A percentile compares a stretch with the other conserved stretches of the same genome.
These are phyloP conservation scores for Vimba vimba DNA, from an alignment of 2,113 vertebrate genomes.

Conservation along the genomic window DNA sequence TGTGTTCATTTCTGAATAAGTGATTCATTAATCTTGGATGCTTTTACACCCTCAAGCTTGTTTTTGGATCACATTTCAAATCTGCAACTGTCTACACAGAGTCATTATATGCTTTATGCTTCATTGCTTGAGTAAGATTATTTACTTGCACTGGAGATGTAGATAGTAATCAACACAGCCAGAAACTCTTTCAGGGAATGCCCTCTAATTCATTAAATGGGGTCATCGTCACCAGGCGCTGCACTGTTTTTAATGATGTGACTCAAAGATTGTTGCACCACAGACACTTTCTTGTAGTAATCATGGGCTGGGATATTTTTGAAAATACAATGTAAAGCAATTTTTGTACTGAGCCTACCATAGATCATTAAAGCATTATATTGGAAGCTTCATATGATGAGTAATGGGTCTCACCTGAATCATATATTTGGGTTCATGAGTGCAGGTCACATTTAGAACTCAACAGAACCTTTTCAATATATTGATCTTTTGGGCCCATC, in stretches of 20 bases:
- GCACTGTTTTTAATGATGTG: conserved; percentile 9
- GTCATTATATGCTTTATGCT: conserved; percentile 46
- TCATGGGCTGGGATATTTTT: not conserved
- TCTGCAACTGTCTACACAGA: conserved; percentile 41
- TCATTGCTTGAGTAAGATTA: conserved; percentile 42
- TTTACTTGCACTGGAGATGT: conserved; percentile 28
- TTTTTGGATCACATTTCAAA: conserved; percentile 27
- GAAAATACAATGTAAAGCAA: not conserved
- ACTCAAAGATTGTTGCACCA: not conserved
- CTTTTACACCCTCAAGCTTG: conserved; percentile 29
- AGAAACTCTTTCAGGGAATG: conserved; percentile 15
- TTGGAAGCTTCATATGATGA: not conserved
- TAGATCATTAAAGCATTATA: not conserved
- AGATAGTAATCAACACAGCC: conserved; percentile 41
- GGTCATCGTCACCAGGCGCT: not conserved
- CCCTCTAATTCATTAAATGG: conserved; percentile 18
- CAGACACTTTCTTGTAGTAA: not conserved
- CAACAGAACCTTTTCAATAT: not conserved
- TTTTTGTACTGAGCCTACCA: not conserved
- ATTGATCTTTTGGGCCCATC: not conserved
- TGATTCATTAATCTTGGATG: not conserved
- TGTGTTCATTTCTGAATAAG: conserved; percentile 11
- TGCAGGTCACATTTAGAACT: not conserved
- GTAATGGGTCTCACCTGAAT: not conserved
- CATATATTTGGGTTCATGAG: not conserved